These are phyloP conservation scores for Philaethria dido DNA, from an alignment of 2,888 invertebrate species.

Conservation along the genomic window DNA sequence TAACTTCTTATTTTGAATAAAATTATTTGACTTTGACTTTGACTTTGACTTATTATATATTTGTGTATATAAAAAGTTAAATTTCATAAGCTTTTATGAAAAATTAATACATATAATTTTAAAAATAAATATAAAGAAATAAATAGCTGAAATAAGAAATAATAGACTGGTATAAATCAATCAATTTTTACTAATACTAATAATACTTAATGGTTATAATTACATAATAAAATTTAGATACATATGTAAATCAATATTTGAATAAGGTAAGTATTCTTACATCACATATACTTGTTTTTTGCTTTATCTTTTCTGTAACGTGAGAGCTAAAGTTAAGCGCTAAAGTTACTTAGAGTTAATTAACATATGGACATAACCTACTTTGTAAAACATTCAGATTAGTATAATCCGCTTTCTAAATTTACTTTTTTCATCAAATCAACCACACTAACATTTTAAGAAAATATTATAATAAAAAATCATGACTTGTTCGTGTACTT, in stretches of 20 bases:
- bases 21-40: too few relatives aligned
- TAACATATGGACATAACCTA: constrained; percentile 43
- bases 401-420: constrained; percentile 47
- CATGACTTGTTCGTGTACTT: constrained; percentile 36
- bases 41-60: too few relatives aligned
- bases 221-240: not conserved
- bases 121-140: too few relatives aligned
- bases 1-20: too few relatives aligned
- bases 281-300: constrained; percentile 12
- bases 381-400: constrained; percentile 47
- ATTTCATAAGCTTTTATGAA: too few relatives aligned
- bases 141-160: too few relatives aligned
- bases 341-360: constrained; percentile 41
- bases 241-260: not conserved
- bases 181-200: not conserved
- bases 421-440: constrained; percentile 45
- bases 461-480: constrained; percentile 39
- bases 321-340: constrained; percentile 35
- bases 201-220: too few relatives aligned
- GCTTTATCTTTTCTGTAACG: constrained; percentile 25
- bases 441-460: constrained; percentile 43
- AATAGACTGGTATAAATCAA: not conserved
- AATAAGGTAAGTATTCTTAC: not conserved
- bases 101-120: too few relatives aligned
- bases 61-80: too few relatives aligned